phyloP scores from a whole-genome alignment of 2,888 invertebrate species.

The Agriopis leucophaearia region DNA sequence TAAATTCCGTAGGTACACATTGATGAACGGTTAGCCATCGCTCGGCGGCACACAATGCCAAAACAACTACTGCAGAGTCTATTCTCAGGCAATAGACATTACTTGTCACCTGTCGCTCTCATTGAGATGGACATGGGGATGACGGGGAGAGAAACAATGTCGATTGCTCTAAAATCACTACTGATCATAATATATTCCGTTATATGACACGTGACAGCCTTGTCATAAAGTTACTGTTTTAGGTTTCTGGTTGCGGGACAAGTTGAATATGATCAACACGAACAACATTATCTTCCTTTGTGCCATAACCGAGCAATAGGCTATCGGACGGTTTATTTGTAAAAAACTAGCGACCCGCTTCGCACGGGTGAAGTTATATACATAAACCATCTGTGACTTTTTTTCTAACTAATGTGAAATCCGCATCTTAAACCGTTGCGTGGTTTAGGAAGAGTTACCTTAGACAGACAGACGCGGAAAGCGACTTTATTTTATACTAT shows the following conservation, averaged over 20 bases:
- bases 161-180: neutral
- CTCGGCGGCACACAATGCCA: conserved; percentile 21
- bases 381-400: no score
- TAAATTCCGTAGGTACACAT: conserved; percentile 14
- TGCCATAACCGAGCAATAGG: neutral
- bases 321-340: neutral
- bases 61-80: conserved; percentile 9
- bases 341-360: no score
- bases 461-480: no score
- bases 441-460: no score
- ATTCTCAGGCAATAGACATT: neutral
- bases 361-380: no score
- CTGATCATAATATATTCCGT: conserved; percentile 6
- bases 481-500: no score
- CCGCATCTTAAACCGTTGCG: no score
- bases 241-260: conserved; percentile 16
- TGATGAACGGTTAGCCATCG: conserved; percentile 14
- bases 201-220: conserved; percentile 9
- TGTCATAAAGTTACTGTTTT: conserved; percentile 16
- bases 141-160: neutral
- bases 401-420: no score
- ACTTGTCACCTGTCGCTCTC: neutral
- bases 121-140: no score
- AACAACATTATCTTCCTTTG: neutral
- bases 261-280: conserved; percentile 8